These are phyloP conservation scores for Lethocerus indicus DNA, from an alignment of 1,140 invertebrate species.

Conservation along the genomic window DNA sequence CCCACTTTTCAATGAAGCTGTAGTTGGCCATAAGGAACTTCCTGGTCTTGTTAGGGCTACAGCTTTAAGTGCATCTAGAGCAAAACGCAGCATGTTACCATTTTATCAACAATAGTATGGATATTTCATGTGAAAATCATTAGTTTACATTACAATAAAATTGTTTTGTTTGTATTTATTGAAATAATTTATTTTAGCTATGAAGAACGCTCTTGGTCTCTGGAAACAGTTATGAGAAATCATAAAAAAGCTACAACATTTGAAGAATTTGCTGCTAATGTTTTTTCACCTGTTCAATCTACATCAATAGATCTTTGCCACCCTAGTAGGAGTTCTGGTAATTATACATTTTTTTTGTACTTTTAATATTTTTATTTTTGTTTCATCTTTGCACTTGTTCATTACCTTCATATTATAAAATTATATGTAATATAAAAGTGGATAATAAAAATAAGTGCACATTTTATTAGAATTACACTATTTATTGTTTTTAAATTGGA, in stretches of 20 bases:
- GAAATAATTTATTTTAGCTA: constrained; percentile 41
- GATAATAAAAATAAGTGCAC: neutral
- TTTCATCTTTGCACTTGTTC: neutral
- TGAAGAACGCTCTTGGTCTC: constrained; percentile 70
- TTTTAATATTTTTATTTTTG: neutral
- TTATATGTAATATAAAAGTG: neutral
- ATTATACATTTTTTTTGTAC: constrained; percentile 18
- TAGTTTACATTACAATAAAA: no score
- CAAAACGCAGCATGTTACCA: constrained; percentile 71
- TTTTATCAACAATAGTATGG: constrained; percentile 83
- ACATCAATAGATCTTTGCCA: constrained; percentile 26
- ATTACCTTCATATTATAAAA: neutral
- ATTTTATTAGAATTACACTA: neutral
- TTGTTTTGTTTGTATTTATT: neutral
- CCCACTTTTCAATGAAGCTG: constrained; percentile 86
- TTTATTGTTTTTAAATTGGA: no score
- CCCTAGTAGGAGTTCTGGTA: constrained; percentile 22
- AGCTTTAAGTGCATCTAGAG: constrained; percentile 80
- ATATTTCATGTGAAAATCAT: neutral
- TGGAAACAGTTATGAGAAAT: constrained; percentile 75
- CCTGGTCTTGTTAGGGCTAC: constrained; percentile 81
- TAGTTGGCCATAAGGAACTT: constrained; percentile 66
- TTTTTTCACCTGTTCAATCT: constrained; percentile 59
- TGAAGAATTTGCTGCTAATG: constrained; percentile 74
- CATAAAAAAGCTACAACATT: constrained; percentile 81